Evolutionary conservation across 2,797 vertebrate genomes (phyloP).

Genomic region (Gymnoscopelus microlampas): DNA sequence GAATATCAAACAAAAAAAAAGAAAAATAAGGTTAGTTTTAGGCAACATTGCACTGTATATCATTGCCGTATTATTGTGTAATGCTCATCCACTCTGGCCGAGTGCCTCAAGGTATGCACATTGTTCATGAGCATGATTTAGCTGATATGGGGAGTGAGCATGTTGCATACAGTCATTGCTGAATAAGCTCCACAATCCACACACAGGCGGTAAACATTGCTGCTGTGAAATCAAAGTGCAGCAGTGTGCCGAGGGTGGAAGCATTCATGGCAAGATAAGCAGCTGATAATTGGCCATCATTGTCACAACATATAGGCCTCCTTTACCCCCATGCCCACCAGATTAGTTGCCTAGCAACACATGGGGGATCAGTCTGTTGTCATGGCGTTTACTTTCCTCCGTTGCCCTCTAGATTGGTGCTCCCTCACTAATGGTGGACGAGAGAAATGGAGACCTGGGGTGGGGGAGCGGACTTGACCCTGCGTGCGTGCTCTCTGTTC

Average conservation of each 20-base stretch:
- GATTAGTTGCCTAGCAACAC: constrained; percentile 80
- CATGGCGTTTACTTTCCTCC: constrained; percentile 62
- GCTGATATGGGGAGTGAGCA: not conserved
- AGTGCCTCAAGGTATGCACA: constrained; percentile 7
- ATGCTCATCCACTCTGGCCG: not conserved
- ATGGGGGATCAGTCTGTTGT: constrained; percentile 68
- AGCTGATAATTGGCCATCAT: constrained; percentile 63
- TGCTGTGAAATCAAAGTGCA: not conserved
- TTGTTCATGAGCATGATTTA: constrained; percentile 2
- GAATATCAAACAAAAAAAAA: not conserved
- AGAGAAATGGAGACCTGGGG: constrained; percentile 9
- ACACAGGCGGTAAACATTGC: constrained; percentile 20
- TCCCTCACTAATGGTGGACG: constrained; percentile 43
- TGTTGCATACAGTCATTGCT: not conserved
- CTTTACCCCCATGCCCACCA: constrained; percentile 39
- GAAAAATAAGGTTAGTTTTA: not conserved
- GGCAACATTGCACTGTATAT: not conserved
- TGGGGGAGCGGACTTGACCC: constrained; percentile 13
- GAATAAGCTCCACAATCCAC: constrained; percentile 7
- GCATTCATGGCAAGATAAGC: constrained; percentile 42
- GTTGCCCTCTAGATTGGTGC: constrained; percentile 52
- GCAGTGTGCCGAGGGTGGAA: constrained; percentile 14
- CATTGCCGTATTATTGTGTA: not conserved
- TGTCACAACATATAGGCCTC: constrained; percentile 53
- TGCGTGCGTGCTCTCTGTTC: not conserved